A percentile compares a stretch with the other conserved stretches of the same genome.
These are phyloP conservation scores for Arnoldichthys spilopterus DNA, from an alignment of 2,797 vertebrate genomes.

Conservation along the genomic window DNA sequence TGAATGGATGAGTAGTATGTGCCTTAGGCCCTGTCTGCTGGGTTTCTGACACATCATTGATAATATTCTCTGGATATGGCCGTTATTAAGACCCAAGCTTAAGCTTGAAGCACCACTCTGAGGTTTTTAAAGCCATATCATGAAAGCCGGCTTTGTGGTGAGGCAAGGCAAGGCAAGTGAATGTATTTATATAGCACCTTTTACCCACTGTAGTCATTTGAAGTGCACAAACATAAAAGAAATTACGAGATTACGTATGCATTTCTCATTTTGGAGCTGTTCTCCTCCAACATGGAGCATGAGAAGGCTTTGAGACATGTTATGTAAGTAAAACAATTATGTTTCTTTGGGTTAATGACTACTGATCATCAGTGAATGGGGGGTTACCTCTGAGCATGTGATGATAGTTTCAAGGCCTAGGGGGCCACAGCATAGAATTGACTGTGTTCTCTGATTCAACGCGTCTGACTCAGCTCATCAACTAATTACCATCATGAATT, in stretches of 20 bases:
- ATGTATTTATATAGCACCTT: no score
- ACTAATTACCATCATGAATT: constrained; percentile 9
- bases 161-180: no score
- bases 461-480: not conserved
- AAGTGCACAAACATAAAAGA: no score
- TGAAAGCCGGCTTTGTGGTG: not conserved
- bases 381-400: not conserved
- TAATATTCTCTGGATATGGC: constrained; percentile 24
- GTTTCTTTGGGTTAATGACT: constrained; percentile 10
- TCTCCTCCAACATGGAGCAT: not conserved
- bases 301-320: not conserved
- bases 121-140: not conserved
- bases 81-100: constrained; percentile 25
- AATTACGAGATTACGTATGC: no score
- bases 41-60: constrained; percentile 30
- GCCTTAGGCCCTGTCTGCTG: constrained; percentile 8
- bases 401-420: not conserved
- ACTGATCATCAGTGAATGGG: not conserved
- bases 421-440: not conserved
- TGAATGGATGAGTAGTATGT: not conserved
- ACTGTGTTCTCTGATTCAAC: not conserved
- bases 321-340: not conserved
- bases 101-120: constrained; percentile 13
- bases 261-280: constrained; percentile 1
- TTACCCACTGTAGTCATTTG: no score